A percentile compares a stretch with the other conserved stretches of the same genome.
Evolutionary conservation across 2,113 vertebrate species (phyloP).

Genomic region (Tylochromis polylepis): DNA sequence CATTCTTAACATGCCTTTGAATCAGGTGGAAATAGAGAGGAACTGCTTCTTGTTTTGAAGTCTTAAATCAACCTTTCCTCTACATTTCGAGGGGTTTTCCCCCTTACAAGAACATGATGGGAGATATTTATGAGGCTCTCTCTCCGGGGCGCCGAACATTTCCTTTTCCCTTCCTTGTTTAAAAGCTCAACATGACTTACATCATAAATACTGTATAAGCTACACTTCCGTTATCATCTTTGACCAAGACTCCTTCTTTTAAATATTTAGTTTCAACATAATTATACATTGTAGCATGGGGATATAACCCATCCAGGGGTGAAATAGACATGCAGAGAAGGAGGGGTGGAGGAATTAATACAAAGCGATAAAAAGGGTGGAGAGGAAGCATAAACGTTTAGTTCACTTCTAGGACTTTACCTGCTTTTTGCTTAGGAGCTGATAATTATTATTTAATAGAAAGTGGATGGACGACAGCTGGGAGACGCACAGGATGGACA

Average conservation of each 20-base stretch:
- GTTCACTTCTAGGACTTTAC: neutral
- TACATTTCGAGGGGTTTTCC: neutral
- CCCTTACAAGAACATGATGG: neutral
- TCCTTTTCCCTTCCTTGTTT: slow-evolving; percentile 3
- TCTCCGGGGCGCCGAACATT: slow-evolving; percentile 38
- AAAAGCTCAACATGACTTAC: neutral
- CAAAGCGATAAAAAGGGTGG: neutral
- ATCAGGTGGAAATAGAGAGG: neutral
- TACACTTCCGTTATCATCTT: neutral
- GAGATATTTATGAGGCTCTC: slow-evolving; percentile 5
- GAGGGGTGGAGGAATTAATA: neutral
- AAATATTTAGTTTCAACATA: slow-evolving; percentile 7
- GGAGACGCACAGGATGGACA: neutral
- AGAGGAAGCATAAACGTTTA: neutral
- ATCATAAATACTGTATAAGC: slow-evolving; percentile 44
- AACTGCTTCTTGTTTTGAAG: neutral
- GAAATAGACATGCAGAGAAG: neutral
- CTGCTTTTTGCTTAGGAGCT: neutral
- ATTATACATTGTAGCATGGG: neutral
- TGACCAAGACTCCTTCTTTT: neutral
- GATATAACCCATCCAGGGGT: neutral
- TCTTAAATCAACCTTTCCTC: neutral
- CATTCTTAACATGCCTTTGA: neutral
- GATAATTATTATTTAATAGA: neutral
- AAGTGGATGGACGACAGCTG: slow-evolving; percentile 18